Conservation (phyloP, 30 jellyfish, hydroid and myxozoan species). For the Catostylus mosaicus region DNA sequence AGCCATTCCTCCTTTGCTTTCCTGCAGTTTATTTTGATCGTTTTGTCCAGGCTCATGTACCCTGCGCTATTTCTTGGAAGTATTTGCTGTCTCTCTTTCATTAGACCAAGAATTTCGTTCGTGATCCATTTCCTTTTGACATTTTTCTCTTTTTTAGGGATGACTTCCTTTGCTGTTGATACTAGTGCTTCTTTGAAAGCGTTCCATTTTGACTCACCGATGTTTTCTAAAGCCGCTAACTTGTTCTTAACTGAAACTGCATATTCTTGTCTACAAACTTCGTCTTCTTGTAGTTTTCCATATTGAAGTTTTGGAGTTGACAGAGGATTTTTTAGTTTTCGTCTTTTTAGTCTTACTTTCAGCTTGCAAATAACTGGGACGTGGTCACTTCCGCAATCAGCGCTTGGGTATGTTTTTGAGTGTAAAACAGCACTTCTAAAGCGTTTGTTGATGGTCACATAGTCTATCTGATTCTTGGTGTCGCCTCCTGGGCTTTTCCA, state of each 20-base stretch:
- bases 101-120: too few relatives aligned
- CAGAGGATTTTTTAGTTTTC: not conserved
- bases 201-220: not conserved
- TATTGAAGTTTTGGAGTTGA: not conserved
- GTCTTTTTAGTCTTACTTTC: not conserved
- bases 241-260: too few relatives aligned
- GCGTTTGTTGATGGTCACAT: constrained; percentile 12
- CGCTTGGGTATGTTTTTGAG: constrained; percentile 18
- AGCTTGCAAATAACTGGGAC: not conserved
- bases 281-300: not conserved
- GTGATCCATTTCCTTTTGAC: too few relatives aligned
- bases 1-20: too few relatives aligned
- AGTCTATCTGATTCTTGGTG: constrained; percentile 33
- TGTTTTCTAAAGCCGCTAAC: too few relatives aligned
- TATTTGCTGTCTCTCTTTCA: too few relatives aligned
- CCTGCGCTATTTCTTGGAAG: too few relatives aligned
- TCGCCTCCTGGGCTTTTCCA: constrained; percentile 37
- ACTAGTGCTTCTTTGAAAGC: not conserved
- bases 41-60: too few relatives aligned
- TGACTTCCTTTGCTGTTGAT: not conserved
- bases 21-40: too few relatives aligned
- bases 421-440: constrained; percentile 7
- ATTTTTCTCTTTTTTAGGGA: too few relatives aligned
- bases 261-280: not conserved
- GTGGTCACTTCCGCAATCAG: constrained; percentile 39